These are phyloP conservation scores for Campylorhamphus procurvoides DNA, from an alignment of 2,113 vertebrate genomes.

Conservation along the genomic window DNA sequence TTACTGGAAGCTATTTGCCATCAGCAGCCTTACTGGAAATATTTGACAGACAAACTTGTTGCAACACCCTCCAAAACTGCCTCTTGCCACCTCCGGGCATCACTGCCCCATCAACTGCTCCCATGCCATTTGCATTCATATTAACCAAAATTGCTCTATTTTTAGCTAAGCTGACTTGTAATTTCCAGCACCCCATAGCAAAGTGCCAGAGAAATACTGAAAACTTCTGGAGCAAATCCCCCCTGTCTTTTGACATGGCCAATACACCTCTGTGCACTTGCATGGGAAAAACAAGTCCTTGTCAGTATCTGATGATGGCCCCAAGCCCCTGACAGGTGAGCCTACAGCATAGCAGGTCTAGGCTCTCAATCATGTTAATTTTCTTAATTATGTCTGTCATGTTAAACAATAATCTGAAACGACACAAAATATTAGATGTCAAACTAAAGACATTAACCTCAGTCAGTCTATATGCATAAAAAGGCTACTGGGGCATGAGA, in stretches of 20 bases:
- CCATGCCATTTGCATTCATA: background rate
- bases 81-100: accelerated
- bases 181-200: background rate
- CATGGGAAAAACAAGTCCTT: background rate
- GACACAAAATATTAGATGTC: background rate
- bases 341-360: background rate
- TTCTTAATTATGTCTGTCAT: background rate
- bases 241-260: background rate
- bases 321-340: background rate
- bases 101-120: background rate
- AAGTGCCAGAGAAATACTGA: background rate
- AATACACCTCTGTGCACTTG: background rate
- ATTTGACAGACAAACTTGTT: background rate
- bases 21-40: background rate
- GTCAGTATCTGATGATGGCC: background rate
- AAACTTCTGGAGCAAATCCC: background rate
- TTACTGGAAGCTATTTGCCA: background rate
- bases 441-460: background rate
- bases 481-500: background rate
- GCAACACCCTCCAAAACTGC: background rate
- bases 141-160: background rate
- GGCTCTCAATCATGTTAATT: background rate
- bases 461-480: background rate
- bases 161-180: background rate
- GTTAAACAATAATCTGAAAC: background rate